Base-by-base conservation (phyloP, 92 coral and sea anemone genomes). In the Porites rus region DNA sequence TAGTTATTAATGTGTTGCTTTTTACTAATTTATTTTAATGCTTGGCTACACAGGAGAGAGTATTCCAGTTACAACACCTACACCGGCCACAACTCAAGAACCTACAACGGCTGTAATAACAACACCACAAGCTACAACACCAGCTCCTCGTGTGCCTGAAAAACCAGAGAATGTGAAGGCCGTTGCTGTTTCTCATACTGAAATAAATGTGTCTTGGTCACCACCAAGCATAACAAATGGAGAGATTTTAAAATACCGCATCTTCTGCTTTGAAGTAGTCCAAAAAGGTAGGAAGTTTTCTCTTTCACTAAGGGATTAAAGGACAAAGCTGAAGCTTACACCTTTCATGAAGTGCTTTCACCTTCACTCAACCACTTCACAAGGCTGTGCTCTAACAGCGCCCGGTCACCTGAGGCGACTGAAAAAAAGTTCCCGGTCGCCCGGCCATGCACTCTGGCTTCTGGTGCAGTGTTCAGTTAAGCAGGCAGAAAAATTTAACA, bases 151-250 rank as follows among this genome's bases (percentile, higher is more conserved):
- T 62, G 38, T 69, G 4, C 96, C 96, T 9, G 92, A 90, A 64
- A 60, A 51, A n/a, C 98, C 98, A 83, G 80, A 77, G 79, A 93
- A 95, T 79, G 93, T 95, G 68, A 62, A 10, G 20, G 90, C 93
- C 9, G 61, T 7, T 4, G 83, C 93, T 2, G 24, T 86, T 62
- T 91, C 91, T 43, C 77, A 90, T 18, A 85, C 98, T 7, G 93
- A 92, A 84, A 88, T 95, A 24, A 90, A 80, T 73, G 83, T 95
- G 51, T 67, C 88, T 10, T 95, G 98, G 98, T 77, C 83, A 65
- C 93, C 94, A 21, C 98, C 98, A 38, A 54, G 2, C 1, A 53
- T 83, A 9, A 80, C 94, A 0, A 52, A 83, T 70, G 98, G 96
- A 50, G 73, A 75, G 74, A 91, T 95, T 17, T 24, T 76, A 64